Base-by-base conservation (phyloP, 2,888 invertebrate genomes). In the Acleris cristana region DNA sequence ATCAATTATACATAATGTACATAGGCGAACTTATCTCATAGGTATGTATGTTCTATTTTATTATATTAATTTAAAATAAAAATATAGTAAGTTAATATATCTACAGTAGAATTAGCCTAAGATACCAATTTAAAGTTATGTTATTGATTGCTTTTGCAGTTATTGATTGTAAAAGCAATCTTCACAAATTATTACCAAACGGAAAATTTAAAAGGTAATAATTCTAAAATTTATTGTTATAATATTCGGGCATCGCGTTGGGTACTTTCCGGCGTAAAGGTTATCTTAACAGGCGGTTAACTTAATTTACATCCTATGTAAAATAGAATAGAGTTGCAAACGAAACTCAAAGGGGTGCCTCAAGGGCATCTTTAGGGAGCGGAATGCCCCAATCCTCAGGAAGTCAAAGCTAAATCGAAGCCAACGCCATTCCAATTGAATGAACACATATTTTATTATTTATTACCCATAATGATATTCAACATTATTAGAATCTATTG, bases 351-450 rank as follows among this genome's bases (percentile, higher is more conserved):
- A 26, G n/a, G 23, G 34, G 14, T 56, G 18, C 30, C 30, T 30
- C 30, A 30, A 8, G 30, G 18, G 21, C 51, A 34, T 34, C 51
- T 51, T 12, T 51, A 14, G 51, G 51, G 16, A 45, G 55, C 5
- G 2, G 23, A n/a, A 16, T 79, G 79, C 82, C 76, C 79, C 76
- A 79, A 85, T 81, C 78, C 78, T 77, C 80, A 86, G 90, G 89
- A 90, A 90, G 88, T 89, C 83, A 83, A 86, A 88, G 86, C 88
- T 90, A 90, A 92, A 91, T 91, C 90, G 90, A 90, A 90, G 81
- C 84, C 84, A 85, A 85, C 84, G 84, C 81, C 82, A 82, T 85
- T 81, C 81, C 75, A 79, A 81, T 73, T 78, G 83, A 85, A 81
- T 73, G 83, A 78, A 76, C 75, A 83, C 83, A 87, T 86, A 88